These are phyloP conservation scores for Lutra lutra DNA, from an alignment of 2,797 vertebrate genomes.

Conservation along the genomic window DNA sequence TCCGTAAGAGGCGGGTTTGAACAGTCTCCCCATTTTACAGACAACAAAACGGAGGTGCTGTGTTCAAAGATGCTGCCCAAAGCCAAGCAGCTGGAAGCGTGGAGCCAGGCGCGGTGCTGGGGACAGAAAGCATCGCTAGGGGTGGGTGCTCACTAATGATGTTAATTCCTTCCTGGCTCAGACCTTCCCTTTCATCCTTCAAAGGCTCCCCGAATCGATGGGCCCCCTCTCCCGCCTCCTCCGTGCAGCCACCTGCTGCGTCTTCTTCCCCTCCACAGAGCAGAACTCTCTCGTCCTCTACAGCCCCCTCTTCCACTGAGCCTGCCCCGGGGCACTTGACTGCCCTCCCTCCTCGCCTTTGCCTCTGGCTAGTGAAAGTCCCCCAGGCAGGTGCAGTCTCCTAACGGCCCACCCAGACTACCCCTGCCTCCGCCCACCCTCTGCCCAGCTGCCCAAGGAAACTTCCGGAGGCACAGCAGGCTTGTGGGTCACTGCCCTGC, in stretches of 20 bases:
- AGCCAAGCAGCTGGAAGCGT: rapidly evolving
- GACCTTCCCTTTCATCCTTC: not conserved
- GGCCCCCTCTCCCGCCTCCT: not conserved
- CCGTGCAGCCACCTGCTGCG: not conserved
- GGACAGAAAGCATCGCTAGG: rapidly evolving
- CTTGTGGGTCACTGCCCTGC: not conserved
- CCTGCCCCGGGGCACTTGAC: not conserved
- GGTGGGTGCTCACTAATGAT: not conserved
- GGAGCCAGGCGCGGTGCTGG: not conserved
- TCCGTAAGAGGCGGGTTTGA: not conserved
- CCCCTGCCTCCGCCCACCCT: not conserved
- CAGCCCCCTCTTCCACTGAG: not conserved
- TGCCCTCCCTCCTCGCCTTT: rapidly evolving
- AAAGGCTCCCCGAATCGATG: no score
- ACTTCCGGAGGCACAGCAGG: not conserved
- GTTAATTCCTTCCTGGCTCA: not conserved
- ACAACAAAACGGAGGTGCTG: not conserved
- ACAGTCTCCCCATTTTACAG: not conserved
- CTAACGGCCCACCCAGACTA: rapidly evolving
- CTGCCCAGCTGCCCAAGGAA: not conserved
- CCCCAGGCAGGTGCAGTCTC: rapidly evolving
- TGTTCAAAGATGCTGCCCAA: not conserved
- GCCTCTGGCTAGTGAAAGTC: rapidly evolving
- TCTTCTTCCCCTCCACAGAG: not conserved
- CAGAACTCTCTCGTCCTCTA: not conserved